phyloP scores from a whole-genome alignment of 2,113 vertebrate genomes.

The Eulemur macaco region DNA sequence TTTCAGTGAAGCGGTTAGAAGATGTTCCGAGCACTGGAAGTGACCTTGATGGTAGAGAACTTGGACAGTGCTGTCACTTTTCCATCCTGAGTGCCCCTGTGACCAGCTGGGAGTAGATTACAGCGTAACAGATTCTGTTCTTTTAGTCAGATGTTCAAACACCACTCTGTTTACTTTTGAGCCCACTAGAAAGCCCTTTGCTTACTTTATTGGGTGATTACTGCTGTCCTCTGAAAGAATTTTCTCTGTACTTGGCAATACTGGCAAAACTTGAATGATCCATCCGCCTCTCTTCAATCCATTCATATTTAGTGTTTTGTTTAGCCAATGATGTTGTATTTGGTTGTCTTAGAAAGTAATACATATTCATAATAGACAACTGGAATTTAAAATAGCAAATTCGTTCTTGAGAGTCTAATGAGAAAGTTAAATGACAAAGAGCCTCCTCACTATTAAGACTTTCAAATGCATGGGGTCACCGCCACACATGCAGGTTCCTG shows the following conservation, averaged over 20 bases:
- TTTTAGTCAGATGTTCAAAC: neutral
- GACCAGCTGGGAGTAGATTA: neutral
- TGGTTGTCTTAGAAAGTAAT: conserved; percentile 56
- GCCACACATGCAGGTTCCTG: neutral
- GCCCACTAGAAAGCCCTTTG: neutral
- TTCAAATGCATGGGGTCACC: neutral
- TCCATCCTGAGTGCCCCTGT: neutral
- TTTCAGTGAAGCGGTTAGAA: neutral
- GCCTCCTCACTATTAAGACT: neutral
- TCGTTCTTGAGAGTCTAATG: neutral
- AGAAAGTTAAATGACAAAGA: neutral
- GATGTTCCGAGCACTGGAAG: neutral
- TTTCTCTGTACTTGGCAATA: neutral
- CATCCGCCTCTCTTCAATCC: neutral
- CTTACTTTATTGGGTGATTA: neutral
- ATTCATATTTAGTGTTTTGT: neutral
- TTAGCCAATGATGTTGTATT: neutral
- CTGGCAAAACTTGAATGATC: neutral
- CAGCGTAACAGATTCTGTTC: neutral
- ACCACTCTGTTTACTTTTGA: neutral
- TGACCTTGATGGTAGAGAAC: neutral
- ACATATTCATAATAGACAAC: neutral
- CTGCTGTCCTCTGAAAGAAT: neutral
- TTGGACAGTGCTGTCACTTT: neutral
- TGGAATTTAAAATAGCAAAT: neutral